phyloP scores from a whole-genome alignment of 2,888 invertebrate species.

The Cynaeus angustus region DNA sequence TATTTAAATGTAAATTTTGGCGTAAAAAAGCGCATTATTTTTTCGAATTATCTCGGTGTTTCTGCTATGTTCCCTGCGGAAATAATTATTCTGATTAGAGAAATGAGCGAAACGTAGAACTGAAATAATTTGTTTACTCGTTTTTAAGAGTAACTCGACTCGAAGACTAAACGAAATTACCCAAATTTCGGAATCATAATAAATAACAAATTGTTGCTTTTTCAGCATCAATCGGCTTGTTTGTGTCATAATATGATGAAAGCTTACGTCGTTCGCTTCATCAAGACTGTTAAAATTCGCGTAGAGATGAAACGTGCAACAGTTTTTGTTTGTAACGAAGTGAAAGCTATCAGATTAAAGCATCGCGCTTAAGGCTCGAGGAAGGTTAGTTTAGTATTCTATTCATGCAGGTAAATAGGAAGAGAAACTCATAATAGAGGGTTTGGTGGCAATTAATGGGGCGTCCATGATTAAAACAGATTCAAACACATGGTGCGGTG shows the following conservation, averaged over 20 bases:
- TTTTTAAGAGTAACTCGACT: slow-evolving; percentile 28
- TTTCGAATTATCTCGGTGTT: slow-evolving; percentile 35
- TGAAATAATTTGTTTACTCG: slow-evolving; percentile 36
- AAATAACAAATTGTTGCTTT: slow-evolving; percentile 22
- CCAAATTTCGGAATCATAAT: slow-evolving; percentile 25
- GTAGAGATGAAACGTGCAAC: slow-evolving; percentile 23
- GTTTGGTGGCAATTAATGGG: slow-evolving; percentile 62
- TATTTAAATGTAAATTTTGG: slow-evolving; percentile 33
- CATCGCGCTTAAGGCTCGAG: slow-evolving; percentile 22
- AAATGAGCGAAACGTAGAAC: slow-evolving; percentile 33
- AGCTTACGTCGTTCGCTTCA: slow-evolving; percentile 16
- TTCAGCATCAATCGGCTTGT: slow-evolving; percentile 8
- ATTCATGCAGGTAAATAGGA: slow-evolving; percentile 59
- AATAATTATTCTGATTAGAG: slow-evolving; percentile 40
- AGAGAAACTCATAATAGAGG: slow-evolving; percentile 58
- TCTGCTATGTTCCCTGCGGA: slow-evolving; percentile 36
- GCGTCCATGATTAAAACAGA: slow-evolving; percentile 63
- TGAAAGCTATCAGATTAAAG: slow-evolving; percentile 45
- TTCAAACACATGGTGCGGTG: slow-evolving; percentile 56
- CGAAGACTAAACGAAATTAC: slow-evolving; percentile 26
- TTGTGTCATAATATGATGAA: slow-evolving; percentile 15
- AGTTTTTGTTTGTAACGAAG: slow-evolving; percentile 38
- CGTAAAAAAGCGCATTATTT: slow-evolving; percentile 31
- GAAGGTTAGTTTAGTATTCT: slow-evolving; percentile 49
- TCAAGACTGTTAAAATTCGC: slow-evolving; percentile 28